Conservation (phyloP, 2,888 invertebrate species). For the Antheraea assamensis region DNA sequence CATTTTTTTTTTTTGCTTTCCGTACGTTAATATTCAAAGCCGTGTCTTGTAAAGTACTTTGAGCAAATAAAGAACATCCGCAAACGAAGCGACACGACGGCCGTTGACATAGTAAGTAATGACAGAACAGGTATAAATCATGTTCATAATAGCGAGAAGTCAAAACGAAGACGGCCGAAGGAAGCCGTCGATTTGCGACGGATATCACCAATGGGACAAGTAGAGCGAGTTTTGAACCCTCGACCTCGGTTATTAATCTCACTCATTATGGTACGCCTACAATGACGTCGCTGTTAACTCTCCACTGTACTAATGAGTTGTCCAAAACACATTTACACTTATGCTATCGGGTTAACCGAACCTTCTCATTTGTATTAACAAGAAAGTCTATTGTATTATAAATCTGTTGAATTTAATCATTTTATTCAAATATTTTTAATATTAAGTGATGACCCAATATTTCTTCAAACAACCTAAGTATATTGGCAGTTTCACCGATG, state of each 20-base stretch:
- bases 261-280: conserved; percentile 49
- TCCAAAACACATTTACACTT: background rate
- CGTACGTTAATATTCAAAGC: conserved; percentile 24
- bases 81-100: conserved; percentile 58
- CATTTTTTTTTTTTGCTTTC: no score
- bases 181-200: conserved; percentile 79
- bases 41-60: conserved; percentile 49
- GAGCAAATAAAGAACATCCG: conserved; percentile 74
- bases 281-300: conserved; percentile 44
- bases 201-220: conserved; percentile 67
- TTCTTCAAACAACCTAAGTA: no score
- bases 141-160: conserved; percentile 65
- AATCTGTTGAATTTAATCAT: no score
- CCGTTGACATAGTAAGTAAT: conserved; percentile 73
- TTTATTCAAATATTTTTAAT: no score
- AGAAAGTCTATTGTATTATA: background rate
- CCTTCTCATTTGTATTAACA: background rate
- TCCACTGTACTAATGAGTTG: background rate
- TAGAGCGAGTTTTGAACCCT: conserved; percentile 45
- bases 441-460: no score
- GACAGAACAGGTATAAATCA: conserved; percentile 80
- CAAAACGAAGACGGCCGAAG: conserved; percentile 65
- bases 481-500: no score
- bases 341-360: background rate
- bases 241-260: conserved; percentile 57